Base-by-base conservation (phyloP, 2,113 vertebrate species). In the Suricata suricatta region DNA sequence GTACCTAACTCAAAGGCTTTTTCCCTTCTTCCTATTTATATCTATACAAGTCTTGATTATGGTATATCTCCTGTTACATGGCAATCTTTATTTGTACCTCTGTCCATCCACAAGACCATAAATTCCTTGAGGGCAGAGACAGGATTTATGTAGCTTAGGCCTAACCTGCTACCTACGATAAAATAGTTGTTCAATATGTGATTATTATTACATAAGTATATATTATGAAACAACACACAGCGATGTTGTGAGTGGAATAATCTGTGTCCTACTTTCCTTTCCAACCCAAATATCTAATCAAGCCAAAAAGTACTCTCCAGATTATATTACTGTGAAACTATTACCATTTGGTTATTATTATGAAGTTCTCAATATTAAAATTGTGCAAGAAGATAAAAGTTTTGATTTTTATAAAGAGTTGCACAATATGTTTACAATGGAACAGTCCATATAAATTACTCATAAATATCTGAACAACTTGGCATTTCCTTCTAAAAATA, bases 231-330 rank as follows among this genome's bases (percentile, higher is more conserved):
- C 44, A 60, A 69, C 16, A 85, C 33, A 68, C 2, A 50, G 29
- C 12, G 68, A 83, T 38, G 12, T 10, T 80, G 10, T 38, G 12
- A 93, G n/a, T 23, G 14, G 66, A 35, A 21, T 6, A 16, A 13
- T 77, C 82, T 87, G 66, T 79, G 13, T 47, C 15, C n/a, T 38
- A 52, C 25, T 50, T 93, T 94, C 31, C 38, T 54, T 92, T 95
- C 60, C 52, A 93, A 93, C 23, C 14, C 47, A 93, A 93, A 76
- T 92, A 77, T 82, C 64, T 88, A 82, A 85, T 76, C 41, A 90
- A 77, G 14, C 31, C 31, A 47, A 90, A 89, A 88, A 31, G 23
- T 11, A 63, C 2, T 79, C 10, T 35, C 15, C 54, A 82, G 19
- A 74, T 54, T 80, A n/a, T 77, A 64, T 66, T 66, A 72, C 9